Evolutionary conservation across 2,797 vertebrate genomes (phyloP).

Genomic region (Characodon lateralis): DNA sequence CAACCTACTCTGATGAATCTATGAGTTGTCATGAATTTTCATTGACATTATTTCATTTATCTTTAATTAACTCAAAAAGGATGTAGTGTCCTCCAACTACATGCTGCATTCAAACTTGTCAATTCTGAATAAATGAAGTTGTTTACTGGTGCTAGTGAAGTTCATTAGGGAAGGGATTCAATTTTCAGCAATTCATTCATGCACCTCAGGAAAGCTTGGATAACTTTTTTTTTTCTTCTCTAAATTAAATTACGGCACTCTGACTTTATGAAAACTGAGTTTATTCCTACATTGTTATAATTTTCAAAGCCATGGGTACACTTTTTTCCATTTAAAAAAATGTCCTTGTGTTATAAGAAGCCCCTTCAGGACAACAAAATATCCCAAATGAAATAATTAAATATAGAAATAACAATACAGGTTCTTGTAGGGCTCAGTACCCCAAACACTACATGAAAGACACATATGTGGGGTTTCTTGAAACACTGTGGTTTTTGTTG

Average conservation of each 20-base stretch:
- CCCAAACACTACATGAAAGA: constrained; percentile 4
- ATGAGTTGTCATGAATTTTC: constrained; percentile 27
- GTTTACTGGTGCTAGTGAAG: constrained; percentile 5
- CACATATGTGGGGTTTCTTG: not conserved
- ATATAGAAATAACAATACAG: not conserved
- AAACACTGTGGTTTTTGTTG: not conserved
- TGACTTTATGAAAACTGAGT: constrained; percentile 9
- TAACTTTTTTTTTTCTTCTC: not conserved
- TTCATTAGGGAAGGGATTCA: not conserved
- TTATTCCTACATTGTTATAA: not conserved
- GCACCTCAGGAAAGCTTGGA: constrained; percentile 1
- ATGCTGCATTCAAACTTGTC: constrained; percentile 17
- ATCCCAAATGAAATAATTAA: not conserved
- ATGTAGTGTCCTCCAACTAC: constrained; percentile 29
- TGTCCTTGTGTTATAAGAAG: not conserved
- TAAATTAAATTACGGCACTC: not conserved
- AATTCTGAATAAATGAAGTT: constrained; percentile 19
- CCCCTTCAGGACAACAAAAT: not conserved
- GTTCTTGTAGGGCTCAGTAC: not conserved
- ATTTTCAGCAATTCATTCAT: constrained; percentile 1
- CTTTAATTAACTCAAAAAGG: constrained; percentile 38
- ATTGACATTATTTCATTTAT: constrained; percentile 41
- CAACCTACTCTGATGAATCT: constrained; percentile 5
- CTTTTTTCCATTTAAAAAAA: not conserved
- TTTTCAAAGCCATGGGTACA: not conserved